These are phyloP conservation scores for Lagenorhynchus albirostris DNA, from an alignment of 2,113 vertebrate genomes.

Conservation along the genomic window DNA sequence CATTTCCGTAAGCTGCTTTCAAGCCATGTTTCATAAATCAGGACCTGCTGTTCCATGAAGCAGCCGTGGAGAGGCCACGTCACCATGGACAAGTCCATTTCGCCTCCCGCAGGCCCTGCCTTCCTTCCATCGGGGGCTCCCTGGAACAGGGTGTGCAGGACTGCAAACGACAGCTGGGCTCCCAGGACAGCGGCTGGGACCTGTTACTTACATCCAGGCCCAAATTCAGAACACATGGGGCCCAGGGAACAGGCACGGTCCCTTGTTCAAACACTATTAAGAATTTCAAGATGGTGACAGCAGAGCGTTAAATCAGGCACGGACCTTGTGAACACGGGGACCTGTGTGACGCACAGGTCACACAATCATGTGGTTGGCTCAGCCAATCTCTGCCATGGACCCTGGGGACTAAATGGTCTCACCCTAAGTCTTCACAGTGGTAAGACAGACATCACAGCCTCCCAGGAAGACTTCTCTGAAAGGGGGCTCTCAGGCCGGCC, in stretches of 20 bases:
- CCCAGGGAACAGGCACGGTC: no score
- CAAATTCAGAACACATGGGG: fast-evolving
- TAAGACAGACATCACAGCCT: not conserved
- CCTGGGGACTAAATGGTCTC: not conserved
- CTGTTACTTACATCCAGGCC: not conserved
- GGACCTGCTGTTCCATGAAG: not conserved
- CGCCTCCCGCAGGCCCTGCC: not conserved
- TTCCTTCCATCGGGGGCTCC: not conserved
- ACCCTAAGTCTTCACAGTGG: not conserved
- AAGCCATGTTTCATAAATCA: not conserved
- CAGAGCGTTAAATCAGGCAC: fast-evolving
- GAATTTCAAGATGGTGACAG: not conserved
- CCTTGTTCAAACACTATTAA: not conserved
- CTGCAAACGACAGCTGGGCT: not conserved
- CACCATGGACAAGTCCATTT: not conserved
- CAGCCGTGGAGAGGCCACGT: not conserved
- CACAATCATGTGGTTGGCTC: no score
- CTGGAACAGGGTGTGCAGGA: not conserved
- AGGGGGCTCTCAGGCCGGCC: not conserved
- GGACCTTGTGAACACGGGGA: not conserved
- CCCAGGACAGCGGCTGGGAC: not conserved
- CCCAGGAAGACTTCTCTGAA: not conserved
- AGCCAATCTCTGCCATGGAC: fast-evolving
- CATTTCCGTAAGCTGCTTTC: not conserved
- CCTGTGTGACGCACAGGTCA: not conserved